Base-by-base conservation (phyloP, 2,888 invertebrate genomes). In the Lottia scabra region DNA sequence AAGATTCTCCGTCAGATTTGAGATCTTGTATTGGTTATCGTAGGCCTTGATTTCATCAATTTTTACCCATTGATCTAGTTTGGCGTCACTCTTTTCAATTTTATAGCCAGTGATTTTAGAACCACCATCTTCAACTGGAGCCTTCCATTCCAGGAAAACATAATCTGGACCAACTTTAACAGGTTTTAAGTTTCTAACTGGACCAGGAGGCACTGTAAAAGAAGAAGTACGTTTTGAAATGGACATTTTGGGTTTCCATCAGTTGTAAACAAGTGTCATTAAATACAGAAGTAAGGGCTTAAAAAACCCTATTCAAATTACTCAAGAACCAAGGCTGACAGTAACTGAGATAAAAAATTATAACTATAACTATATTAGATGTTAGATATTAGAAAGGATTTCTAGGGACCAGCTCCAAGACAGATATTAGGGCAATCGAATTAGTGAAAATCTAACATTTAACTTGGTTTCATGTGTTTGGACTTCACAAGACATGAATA, bases 141-240 rank as follows among this genome's bases (percentile, higher is more conserved):
- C 72, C 66, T 79, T 77, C 85, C 85, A 85, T 26, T 79, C 77
- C 45, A 85, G 70, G n/a, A 70, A 77, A 56, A 82, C 77, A 48
- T 73, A 74, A 71, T 81, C 79, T 27, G 78, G 72, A 10, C 79
- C 80, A 10, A 82, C 73, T 44, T 80, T 81, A n/a, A 70, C 71
- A 27, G 77, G 71, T 38, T 76, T 77, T 3, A 84, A 78, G 63
- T 75, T 74, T 15, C 75, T 68, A 10, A 84, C 84, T 30, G 81
- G 73, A 13, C 80, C 80, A 44, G 85, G 85, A 66, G 94, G 72
- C 16, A 69, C 81, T 81, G 72, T 26, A 65, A 76, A 38, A 38
- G 38, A 38, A 38, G 8, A 38, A 38, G 8, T 1, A 10, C 10
- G 8, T 8, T 38, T 38, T 8, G 10, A 38, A 38, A 38, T 4